Conservation (phyloP, 2,888 invertebrate species). For the Cryptosula pallasiana region DNA sequence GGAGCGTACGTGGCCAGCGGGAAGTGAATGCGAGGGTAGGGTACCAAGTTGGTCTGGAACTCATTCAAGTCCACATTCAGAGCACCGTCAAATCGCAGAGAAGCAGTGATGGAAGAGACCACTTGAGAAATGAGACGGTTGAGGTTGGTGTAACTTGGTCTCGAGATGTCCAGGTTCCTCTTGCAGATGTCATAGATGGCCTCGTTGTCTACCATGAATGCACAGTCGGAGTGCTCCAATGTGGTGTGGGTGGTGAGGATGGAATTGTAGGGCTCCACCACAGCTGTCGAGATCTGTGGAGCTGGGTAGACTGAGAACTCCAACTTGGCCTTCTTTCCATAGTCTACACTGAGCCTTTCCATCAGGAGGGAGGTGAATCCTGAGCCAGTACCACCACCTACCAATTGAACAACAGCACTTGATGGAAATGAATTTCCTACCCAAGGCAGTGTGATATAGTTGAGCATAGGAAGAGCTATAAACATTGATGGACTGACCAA, state of each 20-base stretch:
- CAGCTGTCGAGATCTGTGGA: constrained; percentile 39
- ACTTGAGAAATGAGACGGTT: constrained; percentile 92
- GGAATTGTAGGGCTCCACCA: constrained; percentile 68
- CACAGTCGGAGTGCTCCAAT: constrained; percentile 85
- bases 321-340: constrained; percentile 55
- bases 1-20: constrained; percentile 68
- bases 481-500: too few species aligned
- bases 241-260: constrained; percentile 90
- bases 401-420: too few species aligned
- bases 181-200: constrained; percentile 82
- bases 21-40: constrained; percentile 70
- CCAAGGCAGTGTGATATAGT: too few species aligned
- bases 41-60: constrained; percentile 52
- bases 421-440: too few species aligned
- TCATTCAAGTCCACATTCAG: constrained; percentile 56
- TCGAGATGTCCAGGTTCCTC: constrained; percentile 72
- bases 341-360: constrained; percentile 62
- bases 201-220: constrained; percentile 91
- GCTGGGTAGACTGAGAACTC: constrained; percentile 48
- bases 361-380: constrained; percentile 56
- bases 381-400: constrained; percentile 57
- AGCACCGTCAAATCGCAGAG: constrained; percentile 55
- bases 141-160: constrained; percentile 79
- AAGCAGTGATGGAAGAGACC: constrained; percentile 51
- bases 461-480: too few species aligned